A percentile compares a stretch with the other conserved stretches of the same genome.
phyloP scores from a whole-genome alignment of 2,113 vertebrate genomes.

The Silurus asotus region DNA sequence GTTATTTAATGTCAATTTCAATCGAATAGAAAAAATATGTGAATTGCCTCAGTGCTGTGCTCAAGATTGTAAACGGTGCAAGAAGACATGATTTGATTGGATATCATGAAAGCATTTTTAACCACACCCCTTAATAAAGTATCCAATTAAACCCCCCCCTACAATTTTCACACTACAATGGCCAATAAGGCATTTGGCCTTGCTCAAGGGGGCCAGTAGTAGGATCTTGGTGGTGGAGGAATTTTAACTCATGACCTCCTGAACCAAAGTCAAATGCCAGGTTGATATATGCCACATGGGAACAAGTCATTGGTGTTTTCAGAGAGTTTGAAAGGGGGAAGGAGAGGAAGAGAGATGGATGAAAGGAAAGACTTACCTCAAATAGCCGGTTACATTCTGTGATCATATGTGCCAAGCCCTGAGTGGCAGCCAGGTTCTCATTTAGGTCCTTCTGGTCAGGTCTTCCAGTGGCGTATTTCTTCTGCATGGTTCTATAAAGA shows the following conservation, averaged over 20 bases:
- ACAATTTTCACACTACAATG: not conserved
- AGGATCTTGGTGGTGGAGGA: no score
- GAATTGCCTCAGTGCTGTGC: not conserved
- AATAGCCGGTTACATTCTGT: constrained; percentile 91
- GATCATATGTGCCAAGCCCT: constrained; percentile 97
- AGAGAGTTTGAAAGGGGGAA: not conserved
- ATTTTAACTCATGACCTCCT: no score
- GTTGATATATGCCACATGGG: no score
- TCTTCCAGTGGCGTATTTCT: constrained; percentile 92
- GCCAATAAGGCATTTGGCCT: not conserved
- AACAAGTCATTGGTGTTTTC: no score
- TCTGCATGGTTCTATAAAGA: constrained; percentile 89
- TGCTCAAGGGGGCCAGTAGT: no score
- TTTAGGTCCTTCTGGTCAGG: constrained; percentile 97
- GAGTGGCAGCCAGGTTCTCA: constrained; percentile 93
- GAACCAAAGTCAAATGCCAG: no score
- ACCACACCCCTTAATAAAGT: not conserved
- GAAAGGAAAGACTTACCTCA: constrained; percentile 78
- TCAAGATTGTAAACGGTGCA: not conserved
- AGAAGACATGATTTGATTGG: not conserved
- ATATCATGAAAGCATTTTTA: not conserved
- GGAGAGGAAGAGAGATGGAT: not conserved
- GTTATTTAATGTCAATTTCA: not conserved
- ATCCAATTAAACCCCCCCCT: not conserved
- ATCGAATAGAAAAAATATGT: not conserved